Conservation (phyloP, 1,140 invertebrate genomes). For the Ladona fulva region DNA sequence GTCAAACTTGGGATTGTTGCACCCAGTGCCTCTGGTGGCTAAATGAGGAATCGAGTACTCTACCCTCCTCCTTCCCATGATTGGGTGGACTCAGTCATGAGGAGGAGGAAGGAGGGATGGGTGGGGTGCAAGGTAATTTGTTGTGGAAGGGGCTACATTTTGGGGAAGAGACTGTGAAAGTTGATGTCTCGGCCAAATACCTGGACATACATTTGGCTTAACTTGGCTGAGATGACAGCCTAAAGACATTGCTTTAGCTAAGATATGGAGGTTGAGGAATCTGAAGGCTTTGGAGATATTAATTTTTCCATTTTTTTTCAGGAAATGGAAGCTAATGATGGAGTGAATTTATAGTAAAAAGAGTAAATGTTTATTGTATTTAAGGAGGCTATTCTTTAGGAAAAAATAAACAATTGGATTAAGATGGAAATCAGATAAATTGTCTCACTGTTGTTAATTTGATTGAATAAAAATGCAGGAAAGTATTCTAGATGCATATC, state of each 20-base stretch:
- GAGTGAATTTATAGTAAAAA: not conserved
- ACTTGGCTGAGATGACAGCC: not conserved
- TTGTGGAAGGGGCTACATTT: not conserved
- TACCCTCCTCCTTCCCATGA: not conserved
- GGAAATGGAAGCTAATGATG: not conserved
- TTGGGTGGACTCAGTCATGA: slow-evolving; percentile 3
- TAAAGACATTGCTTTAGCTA: not conserved
- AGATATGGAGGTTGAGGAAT: slow-evolving; percentile 1
- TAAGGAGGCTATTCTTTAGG: not conserved
- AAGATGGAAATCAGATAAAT: not conserved
- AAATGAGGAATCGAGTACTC: not conserved
- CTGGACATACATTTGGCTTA: not conserved
- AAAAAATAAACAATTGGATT: not conserved
- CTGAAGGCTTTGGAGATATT: not conserved
- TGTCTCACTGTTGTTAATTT: not conserved
- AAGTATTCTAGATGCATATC: not conserved
- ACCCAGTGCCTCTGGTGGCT: not conserved
- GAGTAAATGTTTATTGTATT: not conserved
- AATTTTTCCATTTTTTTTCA: not conserved
- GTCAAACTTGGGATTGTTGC: not conserved
- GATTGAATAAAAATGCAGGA: not conserved
- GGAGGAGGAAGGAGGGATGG: not conserved
- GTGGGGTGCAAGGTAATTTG: not conserved
- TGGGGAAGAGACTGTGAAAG: not conserved
- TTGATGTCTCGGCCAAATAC: not conserved